phyloP scores from a whole-genome alignment of 2,113 vertebrate species.

The Phycodurus eques region DNA sequence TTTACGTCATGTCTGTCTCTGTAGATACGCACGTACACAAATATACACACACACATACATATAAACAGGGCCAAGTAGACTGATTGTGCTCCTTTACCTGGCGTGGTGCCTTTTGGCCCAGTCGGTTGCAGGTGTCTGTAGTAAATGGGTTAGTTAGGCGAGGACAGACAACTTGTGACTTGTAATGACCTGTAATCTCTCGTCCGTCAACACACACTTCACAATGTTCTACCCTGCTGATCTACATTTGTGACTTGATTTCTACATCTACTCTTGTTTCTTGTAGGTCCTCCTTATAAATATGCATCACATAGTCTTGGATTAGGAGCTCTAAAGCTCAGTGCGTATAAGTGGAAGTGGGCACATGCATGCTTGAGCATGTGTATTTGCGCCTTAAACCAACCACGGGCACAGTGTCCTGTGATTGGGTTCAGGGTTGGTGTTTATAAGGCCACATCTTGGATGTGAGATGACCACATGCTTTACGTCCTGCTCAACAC shows the following conservation, averaged over 20 bases:
- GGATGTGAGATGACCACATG: slow-evolving; percentile 32
- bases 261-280: slow-evolving; percentile 12
- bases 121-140: slow-evolving; percentile 35
- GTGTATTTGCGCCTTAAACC: slow-evolving; percentile 56
- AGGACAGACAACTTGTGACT: slow-evolving; percentile 24
- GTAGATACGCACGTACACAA: background rate
- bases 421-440: slow-evolving; percentile 48
- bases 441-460: slow-evolving; percentile 23
- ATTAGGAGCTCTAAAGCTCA: slow-evolving; percentile 58
- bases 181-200: slow-evolving; percentile 18
- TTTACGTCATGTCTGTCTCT: slow-evolving; percentile 5
- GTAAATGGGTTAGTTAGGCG: slow-evolving; percentile 36
- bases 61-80: slow-evolving; percentile 11
- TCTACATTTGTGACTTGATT: slow-evolving; percentile 9
- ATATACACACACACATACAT: slow-evolving; percentile 4
- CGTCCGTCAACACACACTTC: background rate
- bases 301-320: slow-evolving; percentile 53
- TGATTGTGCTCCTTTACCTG: slow-evolving; percentile 33
- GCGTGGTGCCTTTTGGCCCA: slow-evolving; percentile 39
- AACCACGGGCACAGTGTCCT: slow-evolving; percentile 48
- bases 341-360: slow-evolving; percentile 23
- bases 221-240: background rate
- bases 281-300: slow-evolving; percentile 33
- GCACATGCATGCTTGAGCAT: slow-evolving; percentile 35
- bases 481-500: slow-evolving; percentile 19